phyloP scores from a whole-genome alignment of 2,113 vertebrate species.

The Baryphthengus martii region DNA sequence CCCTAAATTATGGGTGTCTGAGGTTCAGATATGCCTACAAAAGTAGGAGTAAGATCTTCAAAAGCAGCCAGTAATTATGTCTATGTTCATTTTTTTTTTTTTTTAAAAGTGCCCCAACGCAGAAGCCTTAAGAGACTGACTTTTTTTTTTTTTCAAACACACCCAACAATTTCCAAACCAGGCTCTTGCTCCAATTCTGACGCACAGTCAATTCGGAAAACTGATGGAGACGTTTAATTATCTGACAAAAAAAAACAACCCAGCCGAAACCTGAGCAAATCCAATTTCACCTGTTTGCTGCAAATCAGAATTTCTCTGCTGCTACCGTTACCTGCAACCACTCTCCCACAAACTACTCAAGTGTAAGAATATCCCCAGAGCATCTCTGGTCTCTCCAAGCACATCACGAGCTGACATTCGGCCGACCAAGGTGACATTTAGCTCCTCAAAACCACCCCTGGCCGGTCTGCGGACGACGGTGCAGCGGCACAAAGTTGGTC shows the following conservation, averaged over 20 bases:
- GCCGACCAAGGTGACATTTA: background rate
- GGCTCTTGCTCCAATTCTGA: background rate
- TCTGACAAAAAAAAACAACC: background rate
- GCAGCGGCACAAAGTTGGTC: background rate
- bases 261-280: background rate
- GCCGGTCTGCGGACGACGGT: background rate
- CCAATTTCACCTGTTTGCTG: background rate
- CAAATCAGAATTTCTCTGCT: background rate
- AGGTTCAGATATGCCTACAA: background rate
- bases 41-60: background rate
- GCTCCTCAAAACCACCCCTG: background rate
- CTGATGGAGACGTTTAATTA: background rate
- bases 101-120: background rate
- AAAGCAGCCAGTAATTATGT: background rate
- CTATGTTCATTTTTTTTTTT: background rate
- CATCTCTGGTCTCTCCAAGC: background rate
- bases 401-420: background rate
- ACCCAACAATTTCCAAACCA: background rate
- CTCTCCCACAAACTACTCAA: background rate
- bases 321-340: background rate
- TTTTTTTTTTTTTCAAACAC: background rate
- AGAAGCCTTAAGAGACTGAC: background rate
- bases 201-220: accelerated
- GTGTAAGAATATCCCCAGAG: accelerated
- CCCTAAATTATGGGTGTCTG: background rate